These are phyloP conservation scores for Strix uralensis DNA, from an alignment of 2,113 vertebrate species.

Conservation along the genomic window DNA sequence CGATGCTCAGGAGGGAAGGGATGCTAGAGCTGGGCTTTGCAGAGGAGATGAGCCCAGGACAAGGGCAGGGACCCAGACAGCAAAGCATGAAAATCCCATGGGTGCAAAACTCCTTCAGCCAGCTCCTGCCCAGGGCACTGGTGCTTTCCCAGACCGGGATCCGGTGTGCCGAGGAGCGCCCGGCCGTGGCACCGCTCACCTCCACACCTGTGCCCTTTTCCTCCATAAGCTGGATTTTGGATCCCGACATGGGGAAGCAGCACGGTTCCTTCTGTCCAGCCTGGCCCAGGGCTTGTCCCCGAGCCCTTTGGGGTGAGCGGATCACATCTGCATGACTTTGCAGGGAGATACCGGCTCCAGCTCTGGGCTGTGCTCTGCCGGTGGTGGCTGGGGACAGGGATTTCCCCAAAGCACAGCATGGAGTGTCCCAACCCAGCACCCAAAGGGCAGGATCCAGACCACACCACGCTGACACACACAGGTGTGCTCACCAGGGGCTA, in stretches of 20 bases:
- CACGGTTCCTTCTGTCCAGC: background rate
- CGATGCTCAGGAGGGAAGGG: rapidly evolving
- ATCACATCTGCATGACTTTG: rapidly evolving
- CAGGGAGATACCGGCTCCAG: rapidly evolving
- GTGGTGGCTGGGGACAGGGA: no score
- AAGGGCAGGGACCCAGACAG: background rate
- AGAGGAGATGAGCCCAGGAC: background rate
- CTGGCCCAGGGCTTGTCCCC: background rate
- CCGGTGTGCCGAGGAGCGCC: rapidly evolving
- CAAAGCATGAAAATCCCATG: rapidly evolving
- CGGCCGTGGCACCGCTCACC: rapidly evolving
- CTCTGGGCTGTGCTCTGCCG: background rate
- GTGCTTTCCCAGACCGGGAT: background rate
- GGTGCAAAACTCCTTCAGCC: background rate
- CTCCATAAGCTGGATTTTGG: rapidly evolving
- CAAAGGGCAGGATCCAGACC: background rate
- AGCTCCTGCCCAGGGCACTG: background rate
- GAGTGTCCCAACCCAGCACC: rapidly evolving
- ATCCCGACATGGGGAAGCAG: background rate
- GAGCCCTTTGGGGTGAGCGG: rapidly evolving
- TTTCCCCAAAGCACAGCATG: background rate
- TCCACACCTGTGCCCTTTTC: background rate
- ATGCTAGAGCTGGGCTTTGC: background rate
- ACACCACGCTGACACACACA: rapidly evolving
- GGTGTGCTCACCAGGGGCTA: background rate